Conservation (phyloP, 2,113 vertebrate genomes). For the Nibea coibor region DNA sequence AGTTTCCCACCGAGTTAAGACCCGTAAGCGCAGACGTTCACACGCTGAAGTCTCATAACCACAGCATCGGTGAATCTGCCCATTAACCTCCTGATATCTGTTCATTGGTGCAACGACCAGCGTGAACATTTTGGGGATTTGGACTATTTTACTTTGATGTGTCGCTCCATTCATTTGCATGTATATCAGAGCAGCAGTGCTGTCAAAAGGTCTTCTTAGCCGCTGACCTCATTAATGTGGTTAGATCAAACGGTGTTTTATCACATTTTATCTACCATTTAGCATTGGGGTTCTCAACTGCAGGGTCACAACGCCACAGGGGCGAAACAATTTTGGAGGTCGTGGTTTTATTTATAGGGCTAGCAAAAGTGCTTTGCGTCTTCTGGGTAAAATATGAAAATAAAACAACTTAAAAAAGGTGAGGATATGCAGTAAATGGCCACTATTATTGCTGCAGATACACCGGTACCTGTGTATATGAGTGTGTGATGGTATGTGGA, state of each 20-base stretch:
- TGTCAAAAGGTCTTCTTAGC: constrained; percentile 57
- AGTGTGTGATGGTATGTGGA: too few relatives aligned
- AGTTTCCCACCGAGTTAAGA: background rate
- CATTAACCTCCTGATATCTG: background rate
- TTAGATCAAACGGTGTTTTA: constrained; percentile 51
- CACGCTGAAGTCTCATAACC: background rate
- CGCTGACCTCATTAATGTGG: constrained; percentile 59
- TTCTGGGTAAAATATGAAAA: background rate
- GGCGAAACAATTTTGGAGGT: background rate
- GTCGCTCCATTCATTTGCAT: constrained; percentile 43
- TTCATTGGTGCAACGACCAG: background rate
- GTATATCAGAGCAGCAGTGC: constrained; percentile 15
- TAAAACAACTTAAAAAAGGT: background rate
- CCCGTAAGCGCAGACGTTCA: background rate
- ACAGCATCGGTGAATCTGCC: constrained; percentile 10
- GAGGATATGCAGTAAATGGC: background rate
- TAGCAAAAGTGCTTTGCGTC: background rate
- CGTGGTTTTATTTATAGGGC: background rate
- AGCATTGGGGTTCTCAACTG: constrained; percentile 9
- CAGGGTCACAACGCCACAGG: constrained; percentile 12
- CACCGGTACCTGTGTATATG: too few relatives aligned
- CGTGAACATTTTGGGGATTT: constrained; percentile 18
- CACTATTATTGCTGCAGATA: too few relatives aligned
- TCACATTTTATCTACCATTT: constrained; percentile 42
- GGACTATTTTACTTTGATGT: constrained; percentile 45